Conservation (phyloP, 1,140 invertebrate genomes). For the Halictus rubicundus region DNA sequence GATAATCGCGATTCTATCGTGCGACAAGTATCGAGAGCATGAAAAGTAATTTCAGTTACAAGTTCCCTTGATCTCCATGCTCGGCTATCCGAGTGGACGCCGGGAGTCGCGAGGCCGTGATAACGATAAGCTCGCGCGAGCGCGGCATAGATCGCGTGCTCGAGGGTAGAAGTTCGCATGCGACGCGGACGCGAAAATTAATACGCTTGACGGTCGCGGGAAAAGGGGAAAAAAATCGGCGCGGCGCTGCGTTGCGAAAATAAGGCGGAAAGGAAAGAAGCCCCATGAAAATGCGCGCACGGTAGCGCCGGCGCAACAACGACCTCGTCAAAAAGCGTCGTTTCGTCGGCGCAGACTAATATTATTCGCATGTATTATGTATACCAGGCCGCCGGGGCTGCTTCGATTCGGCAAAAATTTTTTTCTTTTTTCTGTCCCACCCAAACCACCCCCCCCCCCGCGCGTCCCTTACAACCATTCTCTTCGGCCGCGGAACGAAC, state of each 20-base stretch:
- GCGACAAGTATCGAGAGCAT: too few species aligned
- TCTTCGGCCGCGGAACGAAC: conserved; percentile 6
- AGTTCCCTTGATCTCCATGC: background rate
- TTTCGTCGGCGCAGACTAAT: conserved; percentile 48
- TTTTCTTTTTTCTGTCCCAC: background rate
- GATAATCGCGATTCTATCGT: too few species aligned
- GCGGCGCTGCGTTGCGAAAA: background rate
- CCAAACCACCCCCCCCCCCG: background rate
- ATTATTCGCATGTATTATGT: conserved; percentile 60
- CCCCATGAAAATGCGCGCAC: conserved; percentile 9
- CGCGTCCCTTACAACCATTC: background rate
- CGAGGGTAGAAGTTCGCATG: background rate
- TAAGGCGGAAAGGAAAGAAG: conserved; percentile 3
- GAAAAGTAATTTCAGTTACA: too few species aligned
- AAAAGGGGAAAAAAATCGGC: background rate
- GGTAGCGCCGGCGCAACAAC: conserved; percentile 34
- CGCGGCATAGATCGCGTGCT: background rate
- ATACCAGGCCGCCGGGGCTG: conserved; percentile 42
- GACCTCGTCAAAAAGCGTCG: conserved; percentile 35
- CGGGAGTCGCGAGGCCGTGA: conserved; percentile 6
- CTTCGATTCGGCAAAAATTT: conserved; percentile 54
- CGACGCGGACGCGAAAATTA: conserved; percentile 45
- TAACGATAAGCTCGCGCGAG: conserved; percentile 3
- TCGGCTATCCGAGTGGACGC: too few species aligned
- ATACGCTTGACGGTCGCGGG: conserved; percentile 17